Evolutionary conservation across 2,888 invertebrate species (phyloP), one percentile per base, ranked within the genome.

Genomic region (Hirtodrosophila alboralis): DNA sequence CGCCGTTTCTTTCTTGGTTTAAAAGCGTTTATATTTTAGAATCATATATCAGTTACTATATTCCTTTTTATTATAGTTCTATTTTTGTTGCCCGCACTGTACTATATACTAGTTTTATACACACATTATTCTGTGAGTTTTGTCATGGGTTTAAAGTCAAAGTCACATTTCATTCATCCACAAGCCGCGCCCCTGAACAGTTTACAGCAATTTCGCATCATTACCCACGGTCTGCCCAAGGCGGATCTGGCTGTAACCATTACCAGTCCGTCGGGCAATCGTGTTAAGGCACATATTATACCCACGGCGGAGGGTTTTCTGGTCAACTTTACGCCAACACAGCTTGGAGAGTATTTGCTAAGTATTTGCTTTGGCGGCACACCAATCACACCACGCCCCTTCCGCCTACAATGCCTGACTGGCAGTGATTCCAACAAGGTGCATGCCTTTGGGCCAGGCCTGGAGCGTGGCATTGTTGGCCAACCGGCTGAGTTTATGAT

Each of bases 331-430:
- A 95, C 95, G 9, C 95, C 95, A 2, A 94, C 94, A 2, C 95
- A 95, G 88, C 90, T 95, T 71, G 96, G 96, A 60, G 95, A 95
- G 89, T 96, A 97, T 90, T 91, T 95, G 43, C 90, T 96, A 73
- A 94, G 94, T 69, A 94, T 96, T 75, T 94, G 95, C 67, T 95
- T 96, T 88, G 96, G 95, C 54, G 96, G 96, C 36, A 94, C 95
- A 76, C 93, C 94, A 6, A 92, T 96, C 31, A 92, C 93, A 1
- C 92, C 92, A 57, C 91, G 91, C 75, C 95, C 94, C 2, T 94
- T 93, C 86, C 92, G 93, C 40, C 88, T 95, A 47, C 93, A 93
- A 70, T 95, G 94, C 87, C 90, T 94, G 38, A 93, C 93, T 13
- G 94, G 93, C 51, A 93, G 93, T 71, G 94, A 94, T 86, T 93